These are phyloP conservation scores for Thecocarcelia acutangulata DNA, from an alignment of 2,888 invertebrate species.

Conservation along the genomic window DNA sequence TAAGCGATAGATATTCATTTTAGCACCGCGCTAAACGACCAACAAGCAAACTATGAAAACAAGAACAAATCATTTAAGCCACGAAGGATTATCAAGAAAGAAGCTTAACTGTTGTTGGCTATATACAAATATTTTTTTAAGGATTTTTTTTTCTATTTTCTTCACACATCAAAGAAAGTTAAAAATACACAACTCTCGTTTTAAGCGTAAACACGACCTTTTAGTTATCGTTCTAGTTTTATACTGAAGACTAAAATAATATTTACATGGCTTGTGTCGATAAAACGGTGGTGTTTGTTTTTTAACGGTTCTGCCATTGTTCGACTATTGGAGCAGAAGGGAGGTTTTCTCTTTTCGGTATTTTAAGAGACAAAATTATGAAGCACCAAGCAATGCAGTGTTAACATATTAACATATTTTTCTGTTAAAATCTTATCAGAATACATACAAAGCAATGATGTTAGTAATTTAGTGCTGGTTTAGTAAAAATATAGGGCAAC, in stretches of 20 bases:
- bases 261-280: slow-evolving; percentile 29
- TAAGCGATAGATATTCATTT: slow-evolving; percentile 20
- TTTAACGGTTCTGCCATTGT: slow-evolving; percentile 30
- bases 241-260: slow-evolving; percentile 56
- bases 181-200: slow-evolving; percentile 10
- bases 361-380: no score
- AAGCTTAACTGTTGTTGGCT: slow-evolving; percentile 39
- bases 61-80: slow-evolving; percentile 29
- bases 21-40: not conserved
- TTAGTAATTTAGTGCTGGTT: no score
- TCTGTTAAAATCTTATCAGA: no score
- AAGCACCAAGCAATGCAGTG: no score
- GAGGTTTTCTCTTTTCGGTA: slow-evolving; percentile 56
- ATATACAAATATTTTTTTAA: slow-evolving; percentile 7
- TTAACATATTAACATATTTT: no score
- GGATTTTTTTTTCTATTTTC: not conserved
- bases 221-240: slow-evolving; percentile 62
- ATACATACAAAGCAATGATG: no score
- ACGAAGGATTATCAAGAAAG: slow-evolving; percentile 43
- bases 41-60: slow-evolving; percentile 33
- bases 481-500: no score
- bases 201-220: slow-evolving; percentile 60
- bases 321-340: slow-evolving; percentile 9
- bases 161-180: not conserved
- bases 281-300: slow-evolving; percentile 30